Percentiles rank a stretch among this genome's conserved stretches.
phyloP scores from a whole-genome alignment of 2,888 invertebrate genomes.

The Volucella zonaria region DNA sequence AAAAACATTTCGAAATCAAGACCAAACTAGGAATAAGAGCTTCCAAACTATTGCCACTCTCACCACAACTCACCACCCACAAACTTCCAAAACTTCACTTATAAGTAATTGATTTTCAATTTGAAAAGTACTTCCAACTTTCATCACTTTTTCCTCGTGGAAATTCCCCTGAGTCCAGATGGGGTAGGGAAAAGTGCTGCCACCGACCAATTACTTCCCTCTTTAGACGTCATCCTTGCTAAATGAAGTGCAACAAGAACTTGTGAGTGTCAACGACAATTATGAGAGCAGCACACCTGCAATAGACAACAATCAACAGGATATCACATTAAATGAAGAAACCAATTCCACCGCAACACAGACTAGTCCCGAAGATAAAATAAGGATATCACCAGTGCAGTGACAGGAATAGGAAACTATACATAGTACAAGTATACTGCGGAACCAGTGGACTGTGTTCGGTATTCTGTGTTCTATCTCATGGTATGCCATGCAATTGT shows the following conservation, averaged over 20 bases:
- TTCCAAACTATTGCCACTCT: background rate
- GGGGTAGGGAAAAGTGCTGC: constrained; percentile 18
- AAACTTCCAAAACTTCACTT: background rate
- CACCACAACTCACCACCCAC: background rate
- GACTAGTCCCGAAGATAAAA: constrained; percentile 42
- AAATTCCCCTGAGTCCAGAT: constrained; percentile 21
- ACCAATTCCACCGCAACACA: constrained; percentile 48
- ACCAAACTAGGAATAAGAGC: no score
- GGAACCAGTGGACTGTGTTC: constrained; percentile 1
- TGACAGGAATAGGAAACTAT: constrained; percentile 56
- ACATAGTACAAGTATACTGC: constrained; percentile 29
- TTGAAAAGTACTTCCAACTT: constrained; percentile 45
- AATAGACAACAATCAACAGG: constrained; percentile 9
- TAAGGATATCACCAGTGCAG: constrained; percentile 47
- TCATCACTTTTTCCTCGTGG: background rate
- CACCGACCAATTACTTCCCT: constrained; percentile 37
- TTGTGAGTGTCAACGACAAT: constrained; percentile 56
- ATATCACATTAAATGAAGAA: constrained; percentile 60
- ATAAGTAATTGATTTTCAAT: constrained; percentile 35
- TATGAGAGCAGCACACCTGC: constrained; percentile 31
- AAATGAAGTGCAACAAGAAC: constrained; percentile 50
- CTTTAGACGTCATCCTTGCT: constrained; percentile 11
- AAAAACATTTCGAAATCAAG: background rate
- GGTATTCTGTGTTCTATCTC: background rate
- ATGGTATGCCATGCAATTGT: constrained; percentile 31